These are phyloP conservation scores for Meriones unguiculatus DNA, from an alignment of 2,113 vertebrate species.

Conservation along the genomic window DNA sequence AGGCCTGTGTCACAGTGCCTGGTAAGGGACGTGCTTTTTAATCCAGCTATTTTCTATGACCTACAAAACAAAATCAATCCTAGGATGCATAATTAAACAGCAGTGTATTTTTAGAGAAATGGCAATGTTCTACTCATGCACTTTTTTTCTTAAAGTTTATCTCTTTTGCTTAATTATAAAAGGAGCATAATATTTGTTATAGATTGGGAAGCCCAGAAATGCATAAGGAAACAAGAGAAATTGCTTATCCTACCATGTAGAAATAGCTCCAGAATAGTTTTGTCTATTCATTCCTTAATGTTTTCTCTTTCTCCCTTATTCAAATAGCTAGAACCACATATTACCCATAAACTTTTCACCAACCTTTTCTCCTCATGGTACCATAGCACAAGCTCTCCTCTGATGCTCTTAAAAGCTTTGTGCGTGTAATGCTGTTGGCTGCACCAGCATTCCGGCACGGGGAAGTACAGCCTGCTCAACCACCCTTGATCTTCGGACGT, in stretches of 20 bases:
- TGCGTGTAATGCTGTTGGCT: not conserved
- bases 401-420: not conserved
- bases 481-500: not conserved
- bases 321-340: constrained; percentile 3
- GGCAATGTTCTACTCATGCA: constrained; percentile 3
- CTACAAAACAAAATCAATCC: constrained; percentile 24
- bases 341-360: not conserved
- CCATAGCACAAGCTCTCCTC: constrained; percentile 8
- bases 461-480: not conserved
- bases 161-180: constrained; percentile 62
- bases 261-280: constrained; percentile 2
- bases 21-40: not conserved
- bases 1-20: too few species aligned
- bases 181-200: constrained; percentile 32
- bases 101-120: constrained; percentile 55
- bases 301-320: constrained; percentile 48
- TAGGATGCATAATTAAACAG: constrained; percentile 42
- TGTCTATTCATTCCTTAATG: not conserved
- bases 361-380: not conserved
- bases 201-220: constrained; percentile 26
- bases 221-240: not conserved
- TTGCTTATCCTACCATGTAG: not conserved
- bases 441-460: not conserved
- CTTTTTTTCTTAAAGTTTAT: constrained; percentile 50
- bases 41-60: constrained; percentile 19